A percentile compares a stretch with the other conserved stretches of the same genome.
phyloP scores from a whole-genome alignment of 2,888 invertebrate genomes.

The Luperina nickerlii region DNA sequence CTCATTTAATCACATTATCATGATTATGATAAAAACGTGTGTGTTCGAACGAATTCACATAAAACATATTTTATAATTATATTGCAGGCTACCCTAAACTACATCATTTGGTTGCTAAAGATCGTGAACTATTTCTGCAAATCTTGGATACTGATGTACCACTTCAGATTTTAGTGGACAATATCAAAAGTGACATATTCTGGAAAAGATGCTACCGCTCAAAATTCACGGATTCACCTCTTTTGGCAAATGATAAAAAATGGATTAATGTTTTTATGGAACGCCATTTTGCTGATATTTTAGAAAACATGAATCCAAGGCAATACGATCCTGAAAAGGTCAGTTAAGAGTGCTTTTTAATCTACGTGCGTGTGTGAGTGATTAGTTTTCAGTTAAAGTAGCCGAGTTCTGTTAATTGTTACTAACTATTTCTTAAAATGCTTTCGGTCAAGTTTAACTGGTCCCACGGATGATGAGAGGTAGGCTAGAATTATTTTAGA shows the following conservation, averaged over 20 bases:
- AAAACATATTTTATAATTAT: background rate
- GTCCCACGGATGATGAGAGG: background rate
- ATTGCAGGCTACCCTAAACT: slow-evolving; percentile 80
- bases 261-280: slow-evolving; percentile 88
- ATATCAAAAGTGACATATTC: slow-evolving; percentile 86
- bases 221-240: slow-evolving; percentile 80
- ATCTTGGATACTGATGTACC: slow-evolving; percentile 83
- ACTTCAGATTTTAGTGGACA: slow-evolving; percentile 84
- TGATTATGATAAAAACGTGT: background rate
- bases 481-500: too few species aligned
- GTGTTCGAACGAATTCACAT: background rate
- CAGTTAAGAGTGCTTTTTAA: background rate
- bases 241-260: slow-evolving; percentile 74
- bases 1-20: background rate
- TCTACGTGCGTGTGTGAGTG: background rate
- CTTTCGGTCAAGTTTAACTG: background rate
- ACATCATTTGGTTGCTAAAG: slow-evolving; percentile 82
- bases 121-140: slow-evolving; percentile 84
- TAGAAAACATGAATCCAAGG: slow-evolving; percentile 87
- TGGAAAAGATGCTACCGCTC: slow-evolving; percentile 86
- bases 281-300: slow-evolving; percentile 83
- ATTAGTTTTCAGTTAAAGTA: background rate
- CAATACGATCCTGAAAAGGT: slow-evolving; percentile 89
- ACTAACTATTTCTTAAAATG: background rate
- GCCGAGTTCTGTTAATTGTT: background rate